These are phyloP conservation scores for Subacronicta megacephala DNA, from an alignment of 2,888 invertebrate species.

Conservation along the genomic window DNA sequence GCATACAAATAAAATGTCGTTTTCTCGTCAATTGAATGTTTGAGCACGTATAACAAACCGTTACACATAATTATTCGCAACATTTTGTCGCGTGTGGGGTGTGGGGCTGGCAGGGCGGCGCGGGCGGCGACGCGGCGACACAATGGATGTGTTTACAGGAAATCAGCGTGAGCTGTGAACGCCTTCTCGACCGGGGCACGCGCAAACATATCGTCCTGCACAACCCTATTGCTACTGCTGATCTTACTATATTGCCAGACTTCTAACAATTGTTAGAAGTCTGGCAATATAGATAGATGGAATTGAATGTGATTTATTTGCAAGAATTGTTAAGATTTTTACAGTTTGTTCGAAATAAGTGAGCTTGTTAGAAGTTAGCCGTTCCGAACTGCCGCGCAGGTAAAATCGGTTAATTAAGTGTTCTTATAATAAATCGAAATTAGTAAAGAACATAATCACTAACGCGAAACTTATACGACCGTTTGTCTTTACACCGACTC, in stretches of 20 bases:
- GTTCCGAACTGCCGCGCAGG: no score
- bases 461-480: no score
- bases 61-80: constrained; percentile 65
- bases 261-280: constrained; percentile 11
- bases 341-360: no score
- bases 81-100: constrained; percentile 66
- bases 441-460: no score
- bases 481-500: no score
- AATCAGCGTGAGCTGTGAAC: constrained; percentile 70
- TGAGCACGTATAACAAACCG: constrained; percentile 59
- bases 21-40: constrained; percentile 33
- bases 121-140: constrained; percentile 60
- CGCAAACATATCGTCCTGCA: constrained; percentile 64
- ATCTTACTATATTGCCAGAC: constrained; percentile 12
- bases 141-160: constrained; percentile 83
- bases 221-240: constrained; percentile 37
- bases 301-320: neutral
- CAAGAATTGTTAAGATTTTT: no score
- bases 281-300: no score
- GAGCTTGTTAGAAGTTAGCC: no score
- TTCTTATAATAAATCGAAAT: no score
- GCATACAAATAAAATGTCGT: constrained; percentile 16
- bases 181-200: constrained; percentile 58
- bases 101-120: constrained; percentile 62
- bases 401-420: no score